Evolutionary conservation across 2,888 invertebrate species (phyloP).

Genomic region (Hyposoter dolosus): DNA sequence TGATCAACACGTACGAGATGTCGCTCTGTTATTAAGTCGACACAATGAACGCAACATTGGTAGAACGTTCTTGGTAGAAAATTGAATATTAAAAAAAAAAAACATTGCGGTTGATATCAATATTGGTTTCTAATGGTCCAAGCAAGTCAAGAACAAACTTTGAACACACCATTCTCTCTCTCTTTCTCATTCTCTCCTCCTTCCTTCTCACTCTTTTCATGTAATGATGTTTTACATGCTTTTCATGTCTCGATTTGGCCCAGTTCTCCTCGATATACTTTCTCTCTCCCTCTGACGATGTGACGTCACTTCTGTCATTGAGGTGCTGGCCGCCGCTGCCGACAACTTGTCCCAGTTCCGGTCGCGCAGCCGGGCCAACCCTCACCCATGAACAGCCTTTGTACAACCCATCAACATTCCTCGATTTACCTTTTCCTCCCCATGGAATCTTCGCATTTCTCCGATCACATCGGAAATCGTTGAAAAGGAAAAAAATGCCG

Average conservation of each 20-base stretch:
- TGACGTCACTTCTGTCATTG: constrained; percentile 84
- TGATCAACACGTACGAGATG: too few relatives aligned
- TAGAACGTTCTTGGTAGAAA: too few relatives aligned
- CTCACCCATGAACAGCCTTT: constrained; percentile 61
- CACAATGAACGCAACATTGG: too few relatives aligned
- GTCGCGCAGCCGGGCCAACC: constrained; percentile 74
- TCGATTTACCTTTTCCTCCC: constrained; percentile 17
- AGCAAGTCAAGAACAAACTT: constrained; percentile 19
- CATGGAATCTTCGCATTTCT: neutral
- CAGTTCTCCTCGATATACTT: constrained; percentile 74
- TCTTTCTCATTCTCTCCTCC: neutral
- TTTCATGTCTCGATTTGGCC: constrained; percentile 76
- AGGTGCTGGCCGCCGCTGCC: constrained; percentile 75
- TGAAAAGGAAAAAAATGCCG: neutral
- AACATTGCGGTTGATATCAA: neutral
- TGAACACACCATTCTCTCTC: constrained; percentile 1
- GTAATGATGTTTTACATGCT: constrained; percentile 55
- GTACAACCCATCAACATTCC: constrained; percentile 47
- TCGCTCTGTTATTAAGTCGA: too few relatives aligned
- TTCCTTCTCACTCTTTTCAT: constrained; percentile 28
- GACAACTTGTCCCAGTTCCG: constrained; percentile 81
- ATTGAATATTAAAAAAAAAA: neutral
- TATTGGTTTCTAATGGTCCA: constrained; percentile 25
- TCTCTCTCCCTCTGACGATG: constrained; percentile 65
- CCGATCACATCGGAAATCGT: neutral